Evolutionary conservation across 2,797 vertebrate species (phyloP), one percentile per base, ranked within the genome.

Genomic region (Sebastes trivittatus): DNA sequence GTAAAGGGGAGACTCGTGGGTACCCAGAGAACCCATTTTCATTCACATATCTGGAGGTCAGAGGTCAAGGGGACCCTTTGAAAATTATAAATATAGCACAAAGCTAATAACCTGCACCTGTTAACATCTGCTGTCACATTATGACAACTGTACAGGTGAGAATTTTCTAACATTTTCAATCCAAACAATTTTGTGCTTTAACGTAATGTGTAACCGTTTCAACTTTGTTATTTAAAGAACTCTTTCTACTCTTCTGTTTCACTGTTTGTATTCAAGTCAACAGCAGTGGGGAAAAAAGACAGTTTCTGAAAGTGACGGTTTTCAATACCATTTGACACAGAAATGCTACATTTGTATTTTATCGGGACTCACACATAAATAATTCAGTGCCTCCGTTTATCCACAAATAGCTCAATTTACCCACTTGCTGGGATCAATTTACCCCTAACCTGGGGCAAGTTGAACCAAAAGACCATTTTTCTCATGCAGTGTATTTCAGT

Each of bases 371-470:
- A 3, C n/a, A 66, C 56, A 81, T 84, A 70, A 87, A 89, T 88
- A 82, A 86, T 88, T 85, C 83, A 87, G 63, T 4, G 52, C 22
- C 66, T 85, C 69, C 3, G 18, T 79, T 88, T 86, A 78, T 85
- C 84, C 83, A 71, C 72, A 88, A 82, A 89, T 70, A 63, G 61
- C 78, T 89, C 80, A 78, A 77, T 88, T 80, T 83, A 77, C 66
- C 66, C 60, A 75, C 79, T 80, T 69, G 54, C 58, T 69, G 13
- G 60, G 73, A 87, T 88, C 80, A 73, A 83, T 88, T 83, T 77
- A 55, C n/a, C 52, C 27, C 49, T 56, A 71, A 82, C 88, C 83
- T 59, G 54, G 20, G 70, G 68, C 75, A 61, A 65, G 25, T 52
- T 30, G 20, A 77, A 59, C 49, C 61, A 52, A 78, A 75, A 60